phyloP scores from a whole-genome alignment of 1,140 invertebrate species.

The Sycophila sp. region DNA sequence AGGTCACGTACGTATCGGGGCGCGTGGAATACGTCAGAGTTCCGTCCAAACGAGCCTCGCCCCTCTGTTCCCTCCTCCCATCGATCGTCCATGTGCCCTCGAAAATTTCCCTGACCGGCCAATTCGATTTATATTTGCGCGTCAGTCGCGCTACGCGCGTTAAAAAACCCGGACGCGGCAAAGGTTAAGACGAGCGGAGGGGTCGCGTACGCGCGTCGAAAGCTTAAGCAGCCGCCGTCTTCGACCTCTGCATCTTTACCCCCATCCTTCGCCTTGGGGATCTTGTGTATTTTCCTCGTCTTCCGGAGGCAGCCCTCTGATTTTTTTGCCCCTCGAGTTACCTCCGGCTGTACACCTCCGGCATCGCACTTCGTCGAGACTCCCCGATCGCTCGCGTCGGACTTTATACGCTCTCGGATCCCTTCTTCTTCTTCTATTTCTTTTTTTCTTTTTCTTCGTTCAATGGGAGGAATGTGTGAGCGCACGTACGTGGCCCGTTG shows the following conservation, averaged over 20 bases:
- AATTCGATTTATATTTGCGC: constrained; percentile 57
- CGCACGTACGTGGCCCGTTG: neutral
- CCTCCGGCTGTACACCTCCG: constrained; percentile 8
- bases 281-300: neutral
- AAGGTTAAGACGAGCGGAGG: constrained; percentile 57
- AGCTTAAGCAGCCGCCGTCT: constrained; percentile 56
- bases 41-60: neutral
- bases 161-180: constrained; percentile 64
- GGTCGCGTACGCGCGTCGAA: constrained; percentile 55
- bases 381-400: constrained; percentile 32
- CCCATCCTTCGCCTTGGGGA: neutral
- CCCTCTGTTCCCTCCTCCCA: neutral
- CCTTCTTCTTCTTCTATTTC: no score
- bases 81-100: neutral
- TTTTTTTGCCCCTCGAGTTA: constrained; percentile 1
- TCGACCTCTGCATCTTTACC: constrained; percentile 33
- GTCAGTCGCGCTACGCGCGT: constrained; percentile 40
- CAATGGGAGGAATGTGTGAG: neutral
- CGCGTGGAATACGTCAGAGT: constrained; percentile 15
- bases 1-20: constrained; percentile 1
- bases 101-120: constrained; percentile 49
- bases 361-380: constrained; percentile 41
- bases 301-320: constrained; percentile 18
- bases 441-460: no score
- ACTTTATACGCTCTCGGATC: no score